phyloP scores from a whole-genome alignment of 2,888 invertebrate species.

The Tanytarsus gracilentus region DNA sequence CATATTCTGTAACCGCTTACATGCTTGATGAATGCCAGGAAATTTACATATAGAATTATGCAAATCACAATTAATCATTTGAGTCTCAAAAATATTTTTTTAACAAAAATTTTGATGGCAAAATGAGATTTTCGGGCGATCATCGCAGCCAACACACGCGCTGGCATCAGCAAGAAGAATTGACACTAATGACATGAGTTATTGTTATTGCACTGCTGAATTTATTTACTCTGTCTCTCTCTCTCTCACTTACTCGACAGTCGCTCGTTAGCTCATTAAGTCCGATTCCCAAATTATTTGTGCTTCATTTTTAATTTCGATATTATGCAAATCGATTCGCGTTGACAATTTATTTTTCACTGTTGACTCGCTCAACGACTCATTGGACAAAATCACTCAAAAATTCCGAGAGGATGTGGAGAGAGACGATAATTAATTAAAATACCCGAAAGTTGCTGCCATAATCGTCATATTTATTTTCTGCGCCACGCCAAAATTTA shows the following conservation, averaged over 20 bases:
- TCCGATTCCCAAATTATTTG: constrained; percentile 2
- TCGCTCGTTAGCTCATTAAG: constrained; percentile 5
- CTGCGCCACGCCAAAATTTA: too few species aligned
- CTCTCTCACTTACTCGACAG: not conserved
- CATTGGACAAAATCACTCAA: constrained; percentile 14
- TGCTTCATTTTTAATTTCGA: constrained; percentile 8
- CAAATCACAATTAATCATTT: too few species aligned
- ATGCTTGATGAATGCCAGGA: too few species aligned
- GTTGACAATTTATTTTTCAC: not conserved
- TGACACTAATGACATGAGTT: constrained; percentile 12
- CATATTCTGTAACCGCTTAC: too few species aligned
- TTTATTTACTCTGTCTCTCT: constrained; percentile 3
- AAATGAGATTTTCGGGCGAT: too few species aligned
- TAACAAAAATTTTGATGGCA: too few species aligned
- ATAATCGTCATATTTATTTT: too few species aligned
- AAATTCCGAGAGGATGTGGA: not conserved
- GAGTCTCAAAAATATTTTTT: too few species aligned
- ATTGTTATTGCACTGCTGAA: constrained; percentile 8
- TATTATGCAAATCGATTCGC: constrained; percentile 14
- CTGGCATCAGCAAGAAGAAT: not conserved
- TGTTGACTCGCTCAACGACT: not conserved
- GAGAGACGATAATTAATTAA: constrained; percentile 8
- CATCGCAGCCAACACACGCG: too few species aligned
- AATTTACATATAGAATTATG: too few species aligned
- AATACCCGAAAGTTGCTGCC: too few species aligned